Conservation (phyloP, 2,888 invertebrate species). For the Adineta ricciae region DNA sequence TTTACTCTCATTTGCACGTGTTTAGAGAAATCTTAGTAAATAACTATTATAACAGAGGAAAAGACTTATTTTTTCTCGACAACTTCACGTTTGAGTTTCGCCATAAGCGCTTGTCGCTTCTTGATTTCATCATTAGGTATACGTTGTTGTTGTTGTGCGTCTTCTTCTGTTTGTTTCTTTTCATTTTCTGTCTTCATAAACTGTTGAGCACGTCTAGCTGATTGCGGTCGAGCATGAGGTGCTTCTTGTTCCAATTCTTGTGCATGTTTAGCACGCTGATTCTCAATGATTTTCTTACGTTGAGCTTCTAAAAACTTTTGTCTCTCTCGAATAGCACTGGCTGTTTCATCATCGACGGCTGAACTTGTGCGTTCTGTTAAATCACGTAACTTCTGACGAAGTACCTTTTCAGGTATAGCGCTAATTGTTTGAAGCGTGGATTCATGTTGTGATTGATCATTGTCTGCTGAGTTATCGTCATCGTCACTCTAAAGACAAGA, state of each 20-base stretch:
- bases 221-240: not conserved
- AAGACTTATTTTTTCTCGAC: not conserved
- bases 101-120: not conserved
- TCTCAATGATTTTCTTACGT: not conserved
- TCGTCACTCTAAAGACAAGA: not conserved
- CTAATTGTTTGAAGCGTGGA: not conserved
- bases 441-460: not conserved
- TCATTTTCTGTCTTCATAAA: not conserved
- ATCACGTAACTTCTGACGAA: not conserved
- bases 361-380: not conserved
- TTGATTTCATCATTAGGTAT: not conserved
- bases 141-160: not conserved
- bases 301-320: not conserved
- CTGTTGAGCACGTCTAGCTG: not conserved
- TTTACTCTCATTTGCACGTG: not conserved
- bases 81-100: slow-evolving; percentile 17
- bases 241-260: not conserved
- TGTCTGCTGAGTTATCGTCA: not conserved
- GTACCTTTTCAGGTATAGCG: not conserved
- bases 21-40: not conserved
- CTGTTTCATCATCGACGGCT: not conserved
- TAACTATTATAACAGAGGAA: not conserved
- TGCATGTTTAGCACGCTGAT: not conserved
- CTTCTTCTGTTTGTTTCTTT: not conserved
- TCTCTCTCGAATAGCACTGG: not conserved